Evolutionary conservation across 2,888 invertebrate species (phyloP).

Genomic region (Diaperis boleti): DNA sequence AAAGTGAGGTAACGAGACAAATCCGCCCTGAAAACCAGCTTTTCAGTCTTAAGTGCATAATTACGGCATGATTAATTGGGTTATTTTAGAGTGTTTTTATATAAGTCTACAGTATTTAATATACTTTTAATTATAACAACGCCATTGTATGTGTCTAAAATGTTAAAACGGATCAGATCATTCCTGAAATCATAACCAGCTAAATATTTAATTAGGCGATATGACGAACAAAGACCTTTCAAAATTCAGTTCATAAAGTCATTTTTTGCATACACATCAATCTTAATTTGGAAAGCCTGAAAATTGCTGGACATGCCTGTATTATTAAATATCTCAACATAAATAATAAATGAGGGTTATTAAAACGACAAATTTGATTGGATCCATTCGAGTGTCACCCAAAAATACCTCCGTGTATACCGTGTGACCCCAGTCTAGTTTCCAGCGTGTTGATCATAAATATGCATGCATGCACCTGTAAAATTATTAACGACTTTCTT

Average conservation of each 20-base stretch:
- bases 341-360: constrained; percentile 4
- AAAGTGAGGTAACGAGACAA: neutral
- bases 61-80: no score
- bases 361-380: constrained; percentile 17
- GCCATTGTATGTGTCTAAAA: neutral
- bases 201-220: constrained; percentile 1
- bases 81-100: no score
- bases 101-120: no score
- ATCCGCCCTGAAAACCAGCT: neutral
- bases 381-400: constrained; percentile 10
- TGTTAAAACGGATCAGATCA: no score
- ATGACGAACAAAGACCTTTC: constrained; percentile 1
- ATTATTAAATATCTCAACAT: neutral
- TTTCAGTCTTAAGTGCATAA: no score
- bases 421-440: constrained; percentile 14
- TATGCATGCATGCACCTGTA: constrained; percentile 48
- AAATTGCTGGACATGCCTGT: neutral
- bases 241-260: neutral
- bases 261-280: neutral
- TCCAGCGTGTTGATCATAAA: constrained; percentile 39
- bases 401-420: constrained; percentile 3
- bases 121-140: no score
- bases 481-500: constrained; percentile 45
- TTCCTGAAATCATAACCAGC: constrained; percentile 7
- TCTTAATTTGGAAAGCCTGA: neutral